phyloP scores from a whole-genome alignment of 2,797 vertebrate genomes.

The Pitangus sulphuratus region DNA sequence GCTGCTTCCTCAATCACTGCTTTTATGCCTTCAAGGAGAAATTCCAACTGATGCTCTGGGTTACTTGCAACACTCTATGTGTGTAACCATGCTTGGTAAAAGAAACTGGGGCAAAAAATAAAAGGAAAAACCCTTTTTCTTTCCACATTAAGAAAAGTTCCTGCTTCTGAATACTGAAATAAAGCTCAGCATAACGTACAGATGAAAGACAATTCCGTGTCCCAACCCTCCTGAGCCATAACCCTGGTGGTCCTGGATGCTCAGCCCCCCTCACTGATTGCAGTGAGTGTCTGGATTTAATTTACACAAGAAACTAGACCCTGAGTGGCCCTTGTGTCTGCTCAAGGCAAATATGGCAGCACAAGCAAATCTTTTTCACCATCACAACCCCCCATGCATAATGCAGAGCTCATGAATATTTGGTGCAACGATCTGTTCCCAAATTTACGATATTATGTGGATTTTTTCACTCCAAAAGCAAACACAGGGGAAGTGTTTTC shows the following conservation, averaged over 20 bases:
- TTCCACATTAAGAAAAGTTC: neutral
- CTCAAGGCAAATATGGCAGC: neutral
- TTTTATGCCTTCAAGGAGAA: neutral
- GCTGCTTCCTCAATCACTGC: neutral
- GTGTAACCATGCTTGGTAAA: neutral
- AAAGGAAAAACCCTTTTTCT: neutral
- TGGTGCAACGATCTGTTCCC: neutral
- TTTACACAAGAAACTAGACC: neutral
- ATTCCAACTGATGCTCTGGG: neutral
- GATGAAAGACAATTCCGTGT: neutral
- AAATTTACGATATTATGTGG: neutral
- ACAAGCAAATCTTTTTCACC: too few species aligned
- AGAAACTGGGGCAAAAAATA: neutral
- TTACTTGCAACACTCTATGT: neutral
- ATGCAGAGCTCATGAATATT: neutral
- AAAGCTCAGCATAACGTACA: neutral
- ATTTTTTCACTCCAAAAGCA: conserved; percentile 7
- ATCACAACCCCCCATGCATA: neutral
- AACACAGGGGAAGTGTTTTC: neutral
- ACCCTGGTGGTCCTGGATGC: neutral
- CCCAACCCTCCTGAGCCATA: neutral
- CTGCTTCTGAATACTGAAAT: neutral
- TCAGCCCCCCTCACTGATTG: neutral
- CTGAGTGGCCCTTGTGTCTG: fast-evolving
- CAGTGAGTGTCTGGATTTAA: neutral